phyloP scores from a whole-genome alignment of 1,140 invertebrate genomes.

The Aphaenogaster rudis region DNA sequence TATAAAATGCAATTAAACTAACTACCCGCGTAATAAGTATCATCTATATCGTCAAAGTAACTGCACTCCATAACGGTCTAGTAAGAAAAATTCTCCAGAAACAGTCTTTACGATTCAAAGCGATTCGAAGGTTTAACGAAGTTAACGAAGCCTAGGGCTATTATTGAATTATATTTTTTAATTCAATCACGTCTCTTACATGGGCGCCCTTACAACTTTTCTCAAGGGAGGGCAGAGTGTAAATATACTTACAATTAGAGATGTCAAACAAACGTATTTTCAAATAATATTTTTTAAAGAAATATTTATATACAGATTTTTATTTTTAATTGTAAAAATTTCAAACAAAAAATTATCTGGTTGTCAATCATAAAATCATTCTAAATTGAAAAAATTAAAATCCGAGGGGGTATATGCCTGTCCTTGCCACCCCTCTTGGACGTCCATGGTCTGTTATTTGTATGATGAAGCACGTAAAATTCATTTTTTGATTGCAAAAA shows the following conservation, averaged over 20 bases:
- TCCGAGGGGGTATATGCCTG: too few species aligned
- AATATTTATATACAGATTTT: too few species aligned
- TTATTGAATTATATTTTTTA: conserved; percentile 8
- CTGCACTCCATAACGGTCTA: not conserved
- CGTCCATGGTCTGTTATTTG: not conserved
- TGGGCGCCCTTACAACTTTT: too few species aligned
- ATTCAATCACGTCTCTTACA: not conserved
- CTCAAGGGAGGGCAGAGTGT: too few species aligned
- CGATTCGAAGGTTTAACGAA: not conserved
- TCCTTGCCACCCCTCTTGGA: too few species aligned
- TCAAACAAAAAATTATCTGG: too few species aligned
- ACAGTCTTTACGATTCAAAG: not conserved
- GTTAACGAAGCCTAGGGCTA: not conserved
- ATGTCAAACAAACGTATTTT: too few species aligned
- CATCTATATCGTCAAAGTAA: conserved; percentile 40
- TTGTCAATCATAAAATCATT: too few species aligned
- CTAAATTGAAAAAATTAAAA: too few species aligned
- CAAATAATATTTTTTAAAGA: too few species aligned
- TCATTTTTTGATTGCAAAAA: not conserved
- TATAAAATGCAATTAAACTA: conserved; percentile 40
- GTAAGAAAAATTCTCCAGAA: conserved; percentile 14
- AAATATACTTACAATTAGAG: too few species aligned
- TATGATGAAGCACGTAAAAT: not conserved
- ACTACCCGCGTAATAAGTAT: conserved; percentile 42
- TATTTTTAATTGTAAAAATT: too few species aligned